Conservation (phyloP, 92 coral and sea anemone species). For the Heliopora coerulea region DNA sequence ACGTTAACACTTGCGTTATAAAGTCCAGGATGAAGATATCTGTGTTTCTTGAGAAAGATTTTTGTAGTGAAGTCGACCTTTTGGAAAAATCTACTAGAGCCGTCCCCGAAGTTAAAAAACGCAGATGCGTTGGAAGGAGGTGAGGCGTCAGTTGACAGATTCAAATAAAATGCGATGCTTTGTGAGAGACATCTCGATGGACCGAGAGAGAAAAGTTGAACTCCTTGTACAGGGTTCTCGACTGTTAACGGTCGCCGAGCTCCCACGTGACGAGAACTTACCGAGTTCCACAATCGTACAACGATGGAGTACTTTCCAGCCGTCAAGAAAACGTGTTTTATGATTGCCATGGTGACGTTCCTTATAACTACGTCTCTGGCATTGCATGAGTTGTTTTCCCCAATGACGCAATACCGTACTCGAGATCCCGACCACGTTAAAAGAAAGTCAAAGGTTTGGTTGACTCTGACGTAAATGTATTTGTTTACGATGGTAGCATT, state of each 20-base stretch:
- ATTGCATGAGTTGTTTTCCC: slow-evolving; percentile 57
- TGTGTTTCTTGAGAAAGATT: slow-evolving; percentile 49
- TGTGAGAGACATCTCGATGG: slow-evolving; percentile 65
- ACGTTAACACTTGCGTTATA: slow-evolving; percentile 65
- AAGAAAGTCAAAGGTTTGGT: slow-evolving; percentile 51
- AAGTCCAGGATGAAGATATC: slow-evolving; percentile 51
- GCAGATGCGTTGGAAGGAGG: slow-evolving; percentile 70
- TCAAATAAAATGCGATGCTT: slow-evolving; percentile 47
- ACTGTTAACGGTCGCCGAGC: slow-evolving; percentile 52
- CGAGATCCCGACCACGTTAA: slow-evolving; percentile 74
- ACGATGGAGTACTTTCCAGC: slow-evolving; percentile 63
- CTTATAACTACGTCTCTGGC: slow-evolving; percentile 35
- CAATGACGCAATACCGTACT: slow-evolving; percentile 53
- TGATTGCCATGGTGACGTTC: slow-evolving; percentile 48
- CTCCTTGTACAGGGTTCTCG: slow-evolving; percentile 60
- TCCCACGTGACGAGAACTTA: slow-evolving; percentile 45
- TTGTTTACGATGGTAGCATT: slow-evolving; percentile 50
- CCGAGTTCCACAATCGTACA: slow-evolving; percentile 67
- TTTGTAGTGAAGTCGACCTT: slow-evolving; percentile 34
- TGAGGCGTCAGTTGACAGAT: slow-evolving; percentile 38
- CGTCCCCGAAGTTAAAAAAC: slow-evolving; percentile 70
- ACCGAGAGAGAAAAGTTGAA: slow-evolving; percentile 53
- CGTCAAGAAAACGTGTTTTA: slow-evolving; percentile 55
- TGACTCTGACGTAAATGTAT: slow-evolving; percentile 64
- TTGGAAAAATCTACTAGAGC: slow-evolving; percentile 13